Evolutionary conservation across 2,797 vertebrate genomes (phyloP).

Genomic region (Spinus olivaceus): DNA sequence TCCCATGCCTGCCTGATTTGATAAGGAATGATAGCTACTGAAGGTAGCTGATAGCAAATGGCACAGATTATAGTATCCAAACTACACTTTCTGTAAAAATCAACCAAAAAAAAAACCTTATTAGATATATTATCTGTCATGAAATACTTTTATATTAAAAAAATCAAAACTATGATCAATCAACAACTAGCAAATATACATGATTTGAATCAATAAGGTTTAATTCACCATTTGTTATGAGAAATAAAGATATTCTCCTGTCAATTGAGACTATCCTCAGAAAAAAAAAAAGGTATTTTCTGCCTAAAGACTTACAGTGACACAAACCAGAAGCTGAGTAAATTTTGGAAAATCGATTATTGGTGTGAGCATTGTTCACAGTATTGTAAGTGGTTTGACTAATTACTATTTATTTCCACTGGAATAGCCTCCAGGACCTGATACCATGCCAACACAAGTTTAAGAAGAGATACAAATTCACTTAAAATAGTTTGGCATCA

Average conservation of each 20-base stretch:
- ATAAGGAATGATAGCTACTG: constrained; percentile 4
- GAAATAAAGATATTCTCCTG: background rate
- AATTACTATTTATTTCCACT: background rate
- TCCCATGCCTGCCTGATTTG: constrained; percentile 32
- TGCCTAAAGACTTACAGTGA: background rate
- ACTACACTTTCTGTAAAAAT: background rate
- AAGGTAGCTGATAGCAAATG: background rate
- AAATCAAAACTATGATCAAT: background rate
- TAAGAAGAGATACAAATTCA: background rate
- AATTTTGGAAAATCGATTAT: background rate
- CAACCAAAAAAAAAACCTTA: background rate
- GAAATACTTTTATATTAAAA: background rate
- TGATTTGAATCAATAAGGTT: background rate
- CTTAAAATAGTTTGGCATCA: background rate
- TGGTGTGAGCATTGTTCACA: background rate
- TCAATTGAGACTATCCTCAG: background rate
- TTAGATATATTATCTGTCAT: background rate
- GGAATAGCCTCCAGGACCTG: background rate
- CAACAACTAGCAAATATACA: background rate
- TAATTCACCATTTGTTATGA: background rate
- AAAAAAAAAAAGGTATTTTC: background rate
- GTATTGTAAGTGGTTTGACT: background rate
- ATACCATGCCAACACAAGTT: background rate
- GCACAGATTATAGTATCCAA: background rate
- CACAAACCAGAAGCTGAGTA: background rate